Evolutionary conservation across 2,113 vertebrate genomes (phyloP), one percentile per base, ranked within the genome.

Genomic region (Pogona vitticeps): DNA sequence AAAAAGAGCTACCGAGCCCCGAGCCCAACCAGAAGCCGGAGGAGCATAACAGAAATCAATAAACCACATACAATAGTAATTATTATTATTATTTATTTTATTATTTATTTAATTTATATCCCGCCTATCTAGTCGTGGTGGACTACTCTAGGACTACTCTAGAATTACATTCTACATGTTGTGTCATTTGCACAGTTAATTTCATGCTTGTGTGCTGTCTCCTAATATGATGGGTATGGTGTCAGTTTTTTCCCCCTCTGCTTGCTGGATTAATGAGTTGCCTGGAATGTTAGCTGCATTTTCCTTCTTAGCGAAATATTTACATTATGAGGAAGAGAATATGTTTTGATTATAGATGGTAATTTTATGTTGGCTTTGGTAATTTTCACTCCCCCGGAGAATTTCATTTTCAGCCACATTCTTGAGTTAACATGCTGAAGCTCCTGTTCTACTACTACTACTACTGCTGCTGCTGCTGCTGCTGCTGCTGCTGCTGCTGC

Each of bases 121-220:
- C n/a, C n/a, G n/a, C n/a, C n/a, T n/a, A n/a, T n/a, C n/a, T n/a
- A n/a, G n/a, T n/a, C n/a, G n/a, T n/a, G n/a, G n/a, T n/a, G n/a
- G n/a, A n/a, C n/a, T n/a, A n/a, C n/a, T n/a, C n/a, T n/a, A n/a
- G n/a, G n/a, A n/a, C n/a, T n/a, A n/a, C n/a, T n/a, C n/a, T n/a
- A n/a, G n/a, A n/a, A n/a, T 87, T 87, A 56, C 71, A 56, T 76
- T 67, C 40, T 56, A 65, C 46, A 75, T 87, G 33, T 42, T 76
- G 61, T 87, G 79, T 58, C 78, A 70, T 82, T 87, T 87, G 70
- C 85, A 58, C 71, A 82, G 71, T 82, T 87, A 82, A 86, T 86
- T 81, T 86, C 59, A 52, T 86, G 33, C 78, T 86, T 81, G 56
- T 21, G 23, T 36, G 73, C 70, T 81, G 59, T 81, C 85, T 86